phyloP scores from a whole-genome alignment of 2,113 vertebrate genomes.

The Lepidiolamprologus cunningtoni region DNA sequence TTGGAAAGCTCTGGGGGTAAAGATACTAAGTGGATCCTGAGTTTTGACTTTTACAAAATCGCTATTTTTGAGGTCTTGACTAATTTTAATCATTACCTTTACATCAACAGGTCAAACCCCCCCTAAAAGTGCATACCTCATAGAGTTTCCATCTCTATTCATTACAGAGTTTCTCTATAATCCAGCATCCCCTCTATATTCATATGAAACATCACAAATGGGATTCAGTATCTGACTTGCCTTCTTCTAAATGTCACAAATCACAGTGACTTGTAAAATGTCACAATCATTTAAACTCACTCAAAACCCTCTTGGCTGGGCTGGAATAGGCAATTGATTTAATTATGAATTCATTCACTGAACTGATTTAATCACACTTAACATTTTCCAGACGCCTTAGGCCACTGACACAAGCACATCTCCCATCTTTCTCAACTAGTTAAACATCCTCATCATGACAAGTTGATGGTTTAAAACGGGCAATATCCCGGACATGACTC shows the following conservation, averaged over 20 bases:
- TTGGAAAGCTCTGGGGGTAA: neutral
- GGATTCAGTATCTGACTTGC: neutral
- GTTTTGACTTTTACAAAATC: neutral
- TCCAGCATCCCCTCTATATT: neutral
- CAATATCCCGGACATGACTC: neutral
- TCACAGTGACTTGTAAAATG: slow-evolving; percentile 1
- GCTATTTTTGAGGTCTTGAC: neutral
- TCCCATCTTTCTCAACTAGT: neutral
- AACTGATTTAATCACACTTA: neutral
- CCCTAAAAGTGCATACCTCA: neutral
- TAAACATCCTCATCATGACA: neutral
- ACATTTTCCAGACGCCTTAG: neutral
- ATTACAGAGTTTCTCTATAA: neutral
- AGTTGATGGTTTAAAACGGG: neutral
- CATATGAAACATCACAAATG: neutral
- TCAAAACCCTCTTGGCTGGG: neutral
- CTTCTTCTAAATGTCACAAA: neutral
- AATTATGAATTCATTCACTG: neutral
- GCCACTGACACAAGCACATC: neutral
- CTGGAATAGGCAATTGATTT: neutral
- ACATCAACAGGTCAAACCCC: neutral
- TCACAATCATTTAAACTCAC: neutral
- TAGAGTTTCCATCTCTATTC: neutral
- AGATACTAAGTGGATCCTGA: neutral
- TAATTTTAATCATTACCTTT: neutral